phyloP scores from a whole-genome alignment of 2,888 invertebrate species.

The Ormyrus pomaceus region DNA sequence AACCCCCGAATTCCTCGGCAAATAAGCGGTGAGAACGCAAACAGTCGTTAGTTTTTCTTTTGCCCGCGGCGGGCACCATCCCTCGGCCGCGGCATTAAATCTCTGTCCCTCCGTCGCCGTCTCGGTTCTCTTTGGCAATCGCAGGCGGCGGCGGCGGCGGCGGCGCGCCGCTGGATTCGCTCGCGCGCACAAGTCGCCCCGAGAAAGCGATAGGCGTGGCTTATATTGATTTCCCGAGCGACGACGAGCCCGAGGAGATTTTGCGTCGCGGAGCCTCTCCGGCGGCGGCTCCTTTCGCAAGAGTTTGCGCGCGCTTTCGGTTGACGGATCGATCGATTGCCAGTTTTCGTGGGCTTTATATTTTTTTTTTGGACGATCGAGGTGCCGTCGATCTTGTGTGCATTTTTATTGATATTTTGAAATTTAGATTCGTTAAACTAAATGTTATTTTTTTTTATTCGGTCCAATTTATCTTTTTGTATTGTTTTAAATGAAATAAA shows the following conservation, averaged over 20 bases:
- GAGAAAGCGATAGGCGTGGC: conserved; percentile 56
- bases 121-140: conserved; percentile 39
- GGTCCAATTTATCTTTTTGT: too few species aligned
- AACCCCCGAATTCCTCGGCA: too few species aligned
- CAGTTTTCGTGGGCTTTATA: too few species aligned
- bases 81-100: conserved; percentile 19
- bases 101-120: conserved; percentile 29
- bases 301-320: too few species aligned
- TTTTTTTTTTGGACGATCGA: too few species aligned
- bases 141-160: conserved; percentile 11
- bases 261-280: background rate
- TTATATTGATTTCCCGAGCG: conserved; percentile 54
- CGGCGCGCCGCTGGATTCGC: conserved; percentile 60
- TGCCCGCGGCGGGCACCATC: conserved; percentile 12
- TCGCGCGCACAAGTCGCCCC: conserved; percentile 17
- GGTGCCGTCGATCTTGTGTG: background rate
- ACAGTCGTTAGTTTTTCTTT: conserved; percentile 9
- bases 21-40: too few species aligned
- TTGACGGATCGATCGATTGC: too few species aligned
- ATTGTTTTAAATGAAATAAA: too few species aligned
- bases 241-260: conserved; percentile 18
- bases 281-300: background rate
- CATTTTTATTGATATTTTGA: background rate
- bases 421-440: too few species aligned
- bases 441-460: too few species aligned